Base-by-base conservation (phyloP, 2,113 vertebrate genomes). In the Paralichthys olivaceus region DNA sequence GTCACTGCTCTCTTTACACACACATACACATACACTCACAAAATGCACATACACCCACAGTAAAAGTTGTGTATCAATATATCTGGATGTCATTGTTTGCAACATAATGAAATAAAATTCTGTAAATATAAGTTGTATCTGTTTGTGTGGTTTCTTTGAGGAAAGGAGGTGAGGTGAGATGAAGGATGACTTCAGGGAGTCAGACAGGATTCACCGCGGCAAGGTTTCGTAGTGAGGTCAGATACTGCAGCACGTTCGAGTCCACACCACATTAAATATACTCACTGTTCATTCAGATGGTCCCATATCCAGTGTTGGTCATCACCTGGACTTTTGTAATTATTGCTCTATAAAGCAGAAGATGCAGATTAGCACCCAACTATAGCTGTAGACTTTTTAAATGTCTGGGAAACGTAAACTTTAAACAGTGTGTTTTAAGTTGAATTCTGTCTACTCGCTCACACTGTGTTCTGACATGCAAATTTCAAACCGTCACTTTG, bases 11-110 rank as follows among this genome's bases (percentile, higher is more conserved):
- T 90, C 80, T 84, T 67, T 85, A 88, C 84, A 81, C 91, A 90
- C 79, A 93, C 89, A 91, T 79, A 86, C 80, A 82, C n/a, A 43
- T n/a, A 64, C 61, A 64, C 47, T 86, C 87, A 93, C 89, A 91
- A 82, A 84, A 90, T 80, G 79, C 91, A 90, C 91, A 92, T 87
- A 91, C 91, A 92, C 83, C 80, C 90, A 93, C 89, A 91, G 90
- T 91, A 90, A 91, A 90, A 91, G 84, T 93, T 94, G 93, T 94
- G 93, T 94, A 94, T 92, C 92, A 87, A 89, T 95, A 93, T 94
- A 94, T 95, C 92, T 95, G 93, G 93, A 94, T 94, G 94, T 94
- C 91, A 94, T 94, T 94, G 94, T 95, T 95, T 94, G 93, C 93
- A 93, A 90, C 92, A 93, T 94, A 93, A 94, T 91, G 66, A 91